Conservation (phyloP, 2,113 vertebrate genomes). For the Ophthalmolycus amberensis region DNA sequence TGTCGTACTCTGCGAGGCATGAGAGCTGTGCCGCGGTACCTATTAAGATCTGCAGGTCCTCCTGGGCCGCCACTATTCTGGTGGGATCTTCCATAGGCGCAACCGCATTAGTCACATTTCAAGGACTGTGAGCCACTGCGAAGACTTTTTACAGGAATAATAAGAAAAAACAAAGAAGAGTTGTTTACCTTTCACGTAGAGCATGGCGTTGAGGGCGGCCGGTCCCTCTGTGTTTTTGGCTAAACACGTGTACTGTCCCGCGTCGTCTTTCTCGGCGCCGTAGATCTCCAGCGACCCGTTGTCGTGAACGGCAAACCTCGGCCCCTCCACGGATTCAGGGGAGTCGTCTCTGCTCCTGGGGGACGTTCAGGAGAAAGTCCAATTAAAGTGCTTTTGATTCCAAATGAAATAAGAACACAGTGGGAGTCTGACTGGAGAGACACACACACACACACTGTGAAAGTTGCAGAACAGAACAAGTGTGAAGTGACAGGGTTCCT, state of each 20-base stretch:
- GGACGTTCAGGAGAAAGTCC: slow-evolving; percentile 1
- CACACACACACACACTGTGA: background rate
- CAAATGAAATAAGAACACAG: slow-evolving; percentile 10
- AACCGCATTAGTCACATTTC: slow-evolving; percentile 49
- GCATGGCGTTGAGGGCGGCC: slow-evolving; percentile 85
- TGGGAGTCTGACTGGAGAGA: background rate
- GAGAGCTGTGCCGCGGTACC: slow-evolving; percentile 86
- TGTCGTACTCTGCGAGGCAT: slow-evolving; percentile 89
- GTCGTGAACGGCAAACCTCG: slow-evolving; percentile 77
- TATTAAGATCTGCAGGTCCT: slow-evolving; percentile 85
- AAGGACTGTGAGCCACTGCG: slow-evolving; percentile 8
- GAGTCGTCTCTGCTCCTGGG: slow-evolving; percentile 89
- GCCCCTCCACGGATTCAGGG: slow-evolving; percentile 76
- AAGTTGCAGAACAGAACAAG: slow-evolving; percentile 14
- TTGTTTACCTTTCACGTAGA: slow-evolving; percentile 90
- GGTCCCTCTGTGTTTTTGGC: slow-evolving; percentile 89
- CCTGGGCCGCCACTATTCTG: slow-evolving; percentile 83
- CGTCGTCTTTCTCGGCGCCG: slow-evolving; percentile 81
- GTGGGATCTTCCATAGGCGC: slow-evolving; percentile 88
- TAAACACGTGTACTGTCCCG: slow-evolving; percentile 89
- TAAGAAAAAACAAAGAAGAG: background rate
- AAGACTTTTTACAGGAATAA: background rate
- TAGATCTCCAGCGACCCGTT: slow-evolving; percentile 91
- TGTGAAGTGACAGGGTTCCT: slow-evolving; percentile 5
- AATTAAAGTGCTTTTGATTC: background rate